These are phyloP conservation scores for Cephalotes varians DNA, from an alignment of 2,888 invertebrate genomes.

Conservation along the genomic window DNA sequence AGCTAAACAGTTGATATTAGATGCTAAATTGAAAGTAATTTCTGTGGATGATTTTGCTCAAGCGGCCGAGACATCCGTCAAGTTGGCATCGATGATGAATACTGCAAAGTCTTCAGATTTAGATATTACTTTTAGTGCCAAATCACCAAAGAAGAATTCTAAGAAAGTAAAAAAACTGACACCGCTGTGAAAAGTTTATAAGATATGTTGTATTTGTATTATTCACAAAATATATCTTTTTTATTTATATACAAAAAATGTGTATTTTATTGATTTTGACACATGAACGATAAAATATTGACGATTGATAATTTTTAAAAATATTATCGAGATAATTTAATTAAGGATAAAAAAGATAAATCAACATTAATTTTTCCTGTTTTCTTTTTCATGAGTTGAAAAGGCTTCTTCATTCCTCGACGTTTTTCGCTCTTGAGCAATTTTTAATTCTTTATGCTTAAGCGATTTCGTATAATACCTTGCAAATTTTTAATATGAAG, in stretches of 20 bases:
- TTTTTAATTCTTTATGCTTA: too few relatives aligned
- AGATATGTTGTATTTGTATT: constrained; percentile 24
- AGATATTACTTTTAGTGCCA: constrained; percentile 61
- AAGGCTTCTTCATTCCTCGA: too few relatives aligned
- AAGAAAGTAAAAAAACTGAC: not conserved
- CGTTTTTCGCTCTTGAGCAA: too few relatives aligned
- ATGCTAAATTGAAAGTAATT: constrained; percentile 74
- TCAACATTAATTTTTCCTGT: too few relatives aligned
- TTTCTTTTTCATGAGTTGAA: too few relatives aligned
- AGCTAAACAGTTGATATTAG: constrained; percentile 71
- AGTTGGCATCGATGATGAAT: constrained; percentile 70
- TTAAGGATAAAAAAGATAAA: too few relatives aligned
- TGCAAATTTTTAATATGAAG: too few relatives aligned
- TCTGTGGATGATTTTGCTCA: constrained; percentile 73
- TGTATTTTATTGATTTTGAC: not conserved
- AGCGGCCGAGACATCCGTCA: constrained; percentile 74
- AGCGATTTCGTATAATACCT: too few relatives aligned
- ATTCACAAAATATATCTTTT: constrained; percentile 19
- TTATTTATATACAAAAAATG: not conserved
- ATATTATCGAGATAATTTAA: constrained; percentile 15
- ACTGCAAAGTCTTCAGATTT: constrained; percentile 71
- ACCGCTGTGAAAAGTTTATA: not conserved
- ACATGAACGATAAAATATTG: not conserved
- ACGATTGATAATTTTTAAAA: not conserved
- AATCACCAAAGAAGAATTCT: constrained; percentile 15